These are phyloP conservation scores for Epizoanthus fatuus DNA, from an alignment of 92 coral and sea anemone species.

Conservation along the genomic window DNA sequence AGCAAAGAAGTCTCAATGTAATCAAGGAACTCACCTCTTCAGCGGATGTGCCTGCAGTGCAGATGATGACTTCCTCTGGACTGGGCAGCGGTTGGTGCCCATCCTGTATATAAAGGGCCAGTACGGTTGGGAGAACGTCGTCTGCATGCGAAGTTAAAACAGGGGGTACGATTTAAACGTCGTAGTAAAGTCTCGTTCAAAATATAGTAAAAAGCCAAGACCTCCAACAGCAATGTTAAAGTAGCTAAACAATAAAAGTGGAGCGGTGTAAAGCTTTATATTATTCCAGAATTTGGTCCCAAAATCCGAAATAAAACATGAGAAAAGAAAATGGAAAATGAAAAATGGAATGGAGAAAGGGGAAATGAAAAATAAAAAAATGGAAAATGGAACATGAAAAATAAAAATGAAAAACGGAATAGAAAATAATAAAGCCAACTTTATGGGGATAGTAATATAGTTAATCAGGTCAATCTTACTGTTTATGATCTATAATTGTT, in stretches of 20 bases:
- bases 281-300: too few species aligned
- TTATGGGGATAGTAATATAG: too few species aligned
- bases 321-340: too few species aligned
- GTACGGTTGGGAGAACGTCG: conserved; percentile 78
- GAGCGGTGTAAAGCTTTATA: too few species aligned
- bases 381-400: too few species aligned
- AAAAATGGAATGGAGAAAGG: background rate
- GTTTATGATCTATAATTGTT: too few species aligned
- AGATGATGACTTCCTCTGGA: conserved; percentile 86
- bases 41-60: conserved; percentile 84
- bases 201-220: background rate
- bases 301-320: too few species aligned
- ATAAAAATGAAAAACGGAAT: background rate
- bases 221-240: background rate
- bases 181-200: background rate
- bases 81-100: conserved; percentile 69
- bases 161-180: too few species aligned
- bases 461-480: too few species aligned
- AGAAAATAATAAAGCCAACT: too few species aligned
- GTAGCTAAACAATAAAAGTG: too few species aligned
- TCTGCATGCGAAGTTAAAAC: conserved; percentile 26
- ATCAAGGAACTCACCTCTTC: conserved; percentile 78
- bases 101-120: conserved; percentile 75
- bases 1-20: background rate
- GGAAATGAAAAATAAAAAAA: background rate